Evolutionary conservation across 1,140 invertebrate species (phyloP), one percentile per base, ranked within the genome.

Genomic region (Eupeodes corollae): DNA sequence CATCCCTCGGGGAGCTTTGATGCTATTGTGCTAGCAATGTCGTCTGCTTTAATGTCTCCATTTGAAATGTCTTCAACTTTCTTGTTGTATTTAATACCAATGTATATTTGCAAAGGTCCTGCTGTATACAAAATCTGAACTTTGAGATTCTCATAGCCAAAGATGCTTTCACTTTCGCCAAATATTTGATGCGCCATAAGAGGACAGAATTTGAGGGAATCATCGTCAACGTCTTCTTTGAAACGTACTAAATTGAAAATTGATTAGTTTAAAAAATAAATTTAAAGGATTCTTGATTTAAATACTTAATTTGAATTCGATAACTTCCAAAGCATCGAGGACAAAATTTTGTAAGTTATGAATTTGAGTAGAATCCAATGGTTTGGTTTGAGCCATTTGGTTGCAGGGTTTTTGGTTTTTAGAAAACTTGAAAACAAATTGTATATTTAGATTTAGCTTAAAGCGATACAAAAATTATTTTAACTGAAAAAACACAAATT

Each of bases 161-260:
- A 95, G 64, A 96, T 92, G 49, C 79, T 86, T 72, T 97, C 92
- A 56, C 84, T 86, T 56, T 92, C 87, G 18, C 91, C 91, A 73
- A 94, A 96, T 14, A 95, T 78, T 71, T 96, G 91, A 74, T 97
- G 90, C 43, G 87, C 86, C 87, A 94, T 93, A 43, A 86, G 84
- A 8, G 91, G 88, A 42, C 79, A 75, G 66, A 94, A 95, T 13
- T 72, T 73, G 8, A 70, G 70, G n/a, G 73, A 70, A 30, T 86
- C 79, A 70, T 87, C 76, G 52, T 86, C 77, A 15, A 92, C 60
- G 64, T 91, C 88, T 15, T 78, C 60, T 32, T 74, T 62, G 44
- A 71, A 67, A 37, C 83, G 74, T 19, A 91, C 81, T 86, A 67
- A 43, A 63, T 59, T 46, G 54, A 48, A 50, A 44, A 37, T 18